Base-by-base conservation (phyloP, 2,888 invertebrate genomes). In the Tenthredo livida region DNA sequence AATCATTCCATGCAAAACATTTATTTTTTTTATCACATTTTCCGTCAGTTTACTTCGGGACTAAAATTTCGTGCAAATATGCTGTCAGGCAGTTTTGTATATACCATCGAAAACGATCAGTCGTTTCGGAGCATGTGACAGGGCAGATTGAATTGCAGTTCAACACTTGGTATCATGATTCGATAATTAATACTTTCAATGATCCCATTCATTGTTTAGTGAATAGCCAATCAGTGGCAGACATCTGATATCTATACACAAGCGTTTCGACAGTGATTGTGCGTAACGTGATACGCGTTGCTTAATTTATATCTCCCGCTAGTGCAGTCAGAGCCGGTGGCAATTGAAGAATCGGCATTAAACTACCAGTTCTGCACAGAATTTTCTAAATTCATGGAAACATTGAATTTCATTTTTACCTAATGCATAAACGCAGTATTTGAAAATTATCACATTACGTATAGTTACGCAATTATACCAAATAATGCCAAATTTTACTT, bases 221-320 rank as follows among this genome's bases (percentile, higher is more conserved):
- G 50, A 25, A 40, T 29, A 25, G 58, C n/a, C 37, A 40, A 80
- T 80, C 80, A 12, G 61, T 40, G 37, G 58, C 40, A 37, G 58
- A 40, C 21, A 58, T 80, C 80, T 21, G 58, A 61, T 77, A 80
- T 58, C 25, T 25, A 40, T 25, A 40, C 37, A 21, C 58, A 40
- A 80, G 61, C 21, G 37, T 58, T 58, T 80, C 37, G 40, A 80
- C 58, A 80, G 21, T 50, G 80, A 80, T 80, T 80, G 29, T 25
- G 61, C 40, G 83, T 83, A 83, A 83, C 83, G 83, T 70, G 83
- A 83, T 83, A 83, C 37, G 67, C 83, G 67, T 43, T 50, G 83
- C 70, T 83, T 83, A 29, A 83, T 83, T 83, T 83, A 83, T 83
- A 83, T 80, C 80, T 58, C 37, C 50, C 80, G 80, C 80, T 40